Evolutionary conservation across 2,113 vertebrate species (phyloP).

Genomic region (Hyla sarda): DNA sequence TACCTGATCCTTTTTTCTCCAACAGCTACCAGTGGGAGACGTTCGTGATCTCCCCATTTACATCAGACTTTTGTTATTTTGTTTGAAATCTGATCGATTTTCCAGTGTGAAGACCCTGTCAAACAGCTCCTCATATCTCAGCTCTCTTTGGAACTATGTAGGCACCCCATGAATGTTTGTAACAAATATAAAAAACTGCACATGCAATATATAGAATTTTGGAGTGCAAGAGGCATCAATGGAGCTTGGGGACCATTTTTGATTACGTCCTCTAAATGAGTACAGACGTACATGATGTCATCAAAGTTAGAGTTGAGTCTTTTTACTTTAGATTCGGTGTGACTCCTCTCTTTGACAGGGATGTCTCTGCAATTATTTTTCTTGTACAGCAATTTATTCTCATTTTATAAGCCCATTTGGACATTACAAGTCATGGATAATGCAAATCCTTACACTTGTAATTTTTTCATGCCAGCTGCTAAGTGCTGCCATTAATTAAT

Average conservation of each 20-base stretch:
- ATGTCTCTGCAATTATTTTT: conserved; percentile 31
- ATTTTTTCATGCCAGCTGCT: conserved; percentile 56
- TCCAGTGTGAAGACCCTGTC: background rate
- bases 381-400: conserved; percentile 35
- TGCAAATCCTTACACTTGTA: conserved; percentile 37
- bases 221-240: background rate
- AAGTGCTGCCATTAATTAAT: conserved; percentile 65
- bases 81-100: no score
- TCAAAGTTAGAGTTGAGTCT: background rate
- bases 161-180: background rate
- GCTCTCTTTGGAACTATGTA: background rate
- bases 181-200: background rate
- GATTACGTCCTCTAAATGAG: background rate
- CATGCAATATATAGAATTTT: background rate
- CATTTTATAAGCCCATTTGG: conserved; percentile 41
- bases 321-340: background rate
- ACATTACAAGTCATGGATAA: conserved; percentile 44
- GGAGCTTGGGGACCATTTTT: no score
- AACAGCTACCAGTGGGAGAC: no score
- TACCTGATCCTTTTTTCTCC: background rate
- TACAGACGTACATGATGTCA: background rate
- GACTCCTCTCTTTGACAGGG: background rate
- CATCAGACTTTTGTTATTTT: no score
- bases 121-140: no score
- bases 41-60: no score